Evolutionary conservation across 2,113 vertebrate species (phyloP).

Genomic region (Nothocercus nigrocapillus): DNA sequence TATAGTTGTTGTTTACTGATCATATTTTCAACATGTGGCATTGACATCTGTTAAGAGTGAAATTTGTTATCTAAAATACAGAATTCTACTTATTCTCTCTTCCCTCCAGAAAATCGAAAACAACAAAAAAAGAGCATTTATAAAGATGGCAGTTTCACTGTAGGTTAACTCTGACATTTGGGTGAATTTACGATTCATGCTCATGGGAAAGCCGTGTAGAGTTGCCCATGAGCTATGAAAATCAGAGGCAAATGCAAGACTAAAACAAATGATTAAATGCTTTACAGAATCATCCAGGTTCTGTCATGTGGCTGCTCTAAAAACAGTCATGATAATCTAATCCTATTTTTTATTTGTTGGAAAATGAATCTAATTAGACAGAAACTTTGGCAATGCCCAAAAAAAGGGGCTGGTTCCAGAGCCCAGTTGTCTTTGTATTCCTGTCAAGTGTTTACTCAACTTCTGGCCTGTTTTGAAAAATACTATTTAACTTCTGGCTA

Average conservation of each 20-base stretch:
- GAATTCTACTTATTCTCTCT: not conserved
- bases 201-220: not conserved
- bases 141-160: not conserved
- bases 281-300: slow-evolving; percentile 12
- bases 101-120: not conserved
- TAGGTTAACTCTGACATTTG: not conserved
- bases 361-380: not conserved
- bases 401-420: not conserved
- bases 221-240: not conserved
- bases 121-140: not conserved
- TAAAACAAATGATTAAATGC: not conserved
- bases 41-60: slow-evolving; percentile 12
- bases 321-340: not conserved
- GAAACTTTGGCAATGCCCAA: not conserved
- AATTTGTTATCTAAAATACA: not conserved
- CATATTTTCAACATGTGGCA: slow-evolving; percentile 15
- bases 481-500: slow-evolving; percentile 6
- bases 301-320: not conserved
- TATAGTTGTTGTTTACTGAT: slow-evolving; percentile 47
- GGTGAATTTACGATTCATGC: not conserved
- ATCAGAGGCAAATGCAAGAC: not conserved
- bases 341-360: not conserved
- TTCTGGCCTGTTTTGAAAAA: slow-evolving; percentile 31
- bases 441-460: slow-evolving; percentile 36
- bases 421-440: not conserved